phyloP scores from a whole-genome alignment of 2,888 invertebrate species.

The Ectobius pallidus region DNA sequence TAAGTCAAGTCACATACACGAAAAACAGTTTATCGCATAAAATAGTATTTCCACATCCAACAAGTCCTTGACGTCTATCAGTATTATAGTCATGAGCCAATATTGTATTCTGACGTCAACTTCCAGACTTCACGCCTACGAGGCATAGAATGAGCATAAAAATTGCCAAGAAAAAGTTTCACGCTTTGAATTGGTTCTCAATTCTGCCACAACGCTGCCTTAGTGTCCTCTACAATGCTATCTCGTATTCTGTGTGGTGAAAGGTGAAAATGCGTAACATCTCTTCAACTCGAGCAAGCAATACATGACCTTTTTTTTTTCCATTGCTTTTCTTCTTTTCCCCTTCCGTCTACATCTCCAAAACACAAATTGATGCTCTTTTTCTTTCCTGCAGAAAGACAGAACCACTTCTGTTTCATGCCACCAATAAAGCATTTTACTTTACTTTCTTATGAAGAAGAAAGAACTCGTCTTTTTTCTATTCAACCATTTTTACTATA shows the following conservation, averaged over 20 bases:
- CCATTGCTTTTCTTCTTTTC: not conserved
- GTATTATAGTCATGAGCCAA: too few relatives aligned
- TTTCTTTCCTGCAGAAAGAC: not conserved
- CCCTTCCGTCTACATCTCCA: not conserved
- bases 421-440: not conserved
- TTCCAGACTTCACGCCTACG: too few relatives aligned
- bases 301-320: not conserved
- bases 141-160: not conserved
- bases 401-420: not conserved
- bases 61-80: too few relatives aligned
- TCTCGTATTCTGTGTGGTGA: not conserved
- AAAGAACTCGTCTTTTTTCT: not conserved
- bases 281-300: not conserved
- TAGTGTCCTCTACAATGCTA: not conserved
- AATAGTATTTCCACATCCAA: too few relatives aligned
- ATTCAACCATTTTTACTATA: slow-evolving; percentile 10
- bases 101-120: too few relatives aligned
- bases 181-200: not conserved
- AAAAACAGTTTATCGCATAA: too few relatives aligned
- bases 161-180: not conserved
- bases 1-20: too few relatives aligned
- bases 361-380: slow-evolving; percentile 2
- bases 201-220: not conserved
- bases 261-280: too few relatives aligned
- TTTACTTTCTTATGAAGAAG: not conserved